Evolutionary conservation across 1,140 invertebrate species (phyloP).

Genomic region (Euschistus heros): DNA sequence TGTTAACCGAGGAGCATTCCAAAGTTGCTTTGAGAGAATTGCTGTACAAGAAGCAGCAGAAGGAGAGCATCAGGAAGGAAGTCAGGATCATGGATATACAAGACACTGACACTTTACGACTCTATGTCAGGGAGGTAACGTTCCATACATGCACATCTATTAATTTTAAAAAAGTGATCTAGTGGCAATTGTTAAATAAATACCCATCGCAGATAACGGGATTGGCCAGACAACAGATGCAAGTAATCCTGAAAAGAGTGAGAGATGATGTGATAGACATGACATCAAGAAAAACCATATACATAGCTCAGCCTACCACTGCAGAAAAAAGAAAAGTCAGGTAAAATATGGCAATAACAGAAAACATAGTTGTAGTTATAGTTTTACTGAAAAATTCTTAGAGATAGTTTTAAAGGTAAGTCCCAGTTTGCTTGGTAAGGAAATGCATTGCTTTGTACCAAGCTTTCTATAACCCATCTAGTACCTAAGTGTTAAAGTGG

Average conservation of each 20-base stretch:
- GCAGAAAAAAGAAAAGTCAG: not conserved
- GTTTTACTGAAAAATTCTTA: too few relatives aligned
- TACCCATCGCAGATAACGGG: not conserved
- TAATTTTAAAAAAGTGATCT: not conserved
- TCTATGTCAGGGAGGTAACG: not conserved
- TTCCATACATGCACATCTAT: not conserved
- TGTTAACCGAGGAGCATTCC: not conserved
- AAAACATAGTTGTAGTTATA: too few relatives aligned
- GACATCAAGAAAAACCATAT: not conserved
- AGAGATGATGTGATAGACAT: not conserved
- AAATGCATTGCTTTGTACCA: too few relatives aligned
- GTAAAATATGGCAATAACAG: too few relatives aligned
- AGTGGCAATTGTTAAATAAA: not conserved
- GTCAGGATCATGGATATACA: not conserved
- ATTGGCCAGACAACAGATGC: not conserved
- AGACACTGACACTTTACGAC: not conserved
- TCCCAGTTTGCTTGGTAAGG: too few relatives aligned
- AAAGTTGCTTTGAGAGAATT: not conserved
- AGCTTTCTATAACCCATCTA: too few relatives aligned
- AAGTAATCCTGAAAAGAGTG: not conserved
- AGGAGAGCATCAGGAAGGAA: not conserved
- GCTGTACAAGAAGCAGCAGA: not conserved
- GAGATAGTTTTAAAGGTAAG: too few relatives aligned
- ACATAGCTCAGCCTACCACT: not conserved
- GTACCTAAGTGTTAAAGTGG: too few relatives aligned